phyloP scores from a whole-genome alignment of 35 echinoderm and acorn worm species.

The Stichopus chloronotus region DNA sequence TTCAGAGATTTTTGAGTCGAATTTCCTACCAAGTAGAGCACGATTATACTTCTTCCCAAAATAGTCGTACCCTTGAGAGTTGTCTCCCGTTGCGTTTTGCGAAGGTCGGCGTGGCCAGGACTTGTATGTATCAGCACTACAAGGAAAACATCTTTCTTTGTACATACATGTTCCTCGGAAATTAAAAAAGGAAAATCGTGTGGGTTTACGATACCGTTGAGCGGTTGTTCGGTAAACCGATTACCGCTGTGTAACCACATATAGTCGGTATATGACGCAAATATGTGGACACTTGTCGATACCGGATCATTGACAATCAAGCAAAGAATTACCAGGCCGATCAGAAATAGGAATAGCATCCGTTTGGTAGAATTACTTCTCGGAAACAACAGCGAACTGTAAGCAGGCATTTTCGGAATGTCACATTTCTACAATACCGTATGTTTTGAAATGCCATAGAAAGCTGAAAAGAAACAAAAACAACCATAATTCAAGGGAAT shows the following conservation, averaged over 20 bases:
- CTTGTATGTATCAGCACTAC: conserved; percentile 59
- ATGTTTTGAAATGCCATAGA: no score
- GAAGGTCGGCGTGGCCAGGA: conserved; percentile 3
- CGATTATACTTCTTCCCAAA: conserved; percentile 48
- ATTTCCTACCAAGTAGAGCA: conserved; percentile 44
- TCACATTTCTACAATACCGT: no score
- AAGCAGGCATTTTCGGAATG: background rate
- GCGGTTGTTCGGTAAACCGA: background rate
- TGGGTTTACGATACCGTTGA: conserved; percentile 11
- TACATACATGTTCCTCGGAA: conserved; percentile 1
- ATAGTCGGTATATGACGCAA: conserved; percentile 3
- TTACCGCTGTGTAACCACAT: background rate
- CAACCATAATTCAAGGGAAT: no score
- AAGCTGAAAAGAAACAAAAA: no score
- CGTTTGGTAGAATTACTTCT: background rate
- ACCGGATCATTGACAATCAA: background rate
- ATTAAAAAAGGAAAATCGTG: conserved; percentile 32
- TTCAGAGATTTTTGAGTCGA: background rate
- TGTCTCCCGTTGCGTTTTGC: conserved; percentile 32
- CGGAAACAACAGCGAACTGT: background rate
- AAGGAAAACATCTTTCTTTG: conserved; percentile 41
- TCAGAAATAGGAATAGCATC: background rate
- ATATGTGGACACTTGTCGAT: background rate
- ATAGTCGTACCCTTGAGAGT: conserved; percentile 16
- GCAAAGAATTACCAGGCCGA: conserved; percentile 4